These are phyloP conservation scores for Chrysolina americana DNA, from an alignment of 2,888 invertebrate genomes.

Conservation along the genomic window DNA sequence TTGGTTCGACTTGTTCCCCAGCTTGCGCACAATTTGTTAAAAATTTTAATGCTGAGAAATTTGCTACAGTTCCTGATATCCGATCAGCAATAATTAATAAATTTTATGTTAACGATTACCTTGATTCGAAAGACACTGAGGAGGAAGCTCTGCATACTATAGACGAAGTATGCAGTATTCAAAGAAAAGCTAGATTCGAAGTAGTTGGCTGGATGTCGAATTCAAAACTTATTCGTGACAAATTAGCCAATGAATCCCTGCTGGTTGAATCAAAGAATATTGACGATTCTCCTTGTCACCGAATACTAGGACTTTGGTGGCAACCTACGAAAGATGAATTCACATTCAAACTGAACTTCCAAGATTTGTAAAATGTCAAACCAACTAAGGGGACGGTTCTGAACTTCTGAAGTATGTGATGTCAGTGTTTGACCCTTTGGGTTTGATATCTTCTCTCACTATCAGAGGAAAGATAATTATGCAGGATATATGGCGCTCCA, in stretches of 20 bases:
- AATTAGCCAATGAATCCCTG: neutral
- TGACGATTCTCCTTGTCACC: neutral
- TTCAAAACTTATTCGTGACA: neutral
- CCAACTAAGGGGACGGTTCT: neutral
- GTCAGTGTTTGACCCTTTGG: constrained; percentile 2
- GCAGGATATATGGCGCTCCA: constrained; percentile 6
- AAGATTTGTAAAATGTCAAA: neutral
- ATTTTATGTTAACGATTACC: constrained; percentile 24
- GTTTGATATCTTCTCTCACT: constrained; percentile 7
- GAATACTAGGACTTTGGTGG: neutral
- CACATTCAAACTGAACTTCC: neutral
- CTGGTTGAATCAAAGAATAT: neutral
- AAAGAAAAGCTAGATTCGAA: constrained; percentile 7
- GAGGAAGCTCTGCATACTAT: constrained; percentile 13
- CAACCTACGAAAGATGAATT: constrained; percentile 1
- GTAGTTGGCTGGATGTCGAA: constrained; percentile 19
- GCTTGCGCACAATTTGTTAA: constrained; percentile 18
- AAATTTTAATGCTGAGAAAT: constrained; percentile 17
- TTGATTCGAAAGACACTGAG: constrained; percentile 10
- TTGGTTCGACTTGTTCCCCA: constrained; percentile 7
- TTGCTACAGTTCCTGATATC: neutral
- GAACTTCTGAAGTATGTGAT: neutral
- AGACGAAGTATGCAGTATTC: neutral
- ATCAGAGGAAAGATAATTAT: constrained; percentile 12
- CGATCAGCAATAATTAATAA: neutral